Evolutionary conservation across 2,113 vertebrate genomes (phyloP).

Genomic region (Crotalus viridis): DNA sequence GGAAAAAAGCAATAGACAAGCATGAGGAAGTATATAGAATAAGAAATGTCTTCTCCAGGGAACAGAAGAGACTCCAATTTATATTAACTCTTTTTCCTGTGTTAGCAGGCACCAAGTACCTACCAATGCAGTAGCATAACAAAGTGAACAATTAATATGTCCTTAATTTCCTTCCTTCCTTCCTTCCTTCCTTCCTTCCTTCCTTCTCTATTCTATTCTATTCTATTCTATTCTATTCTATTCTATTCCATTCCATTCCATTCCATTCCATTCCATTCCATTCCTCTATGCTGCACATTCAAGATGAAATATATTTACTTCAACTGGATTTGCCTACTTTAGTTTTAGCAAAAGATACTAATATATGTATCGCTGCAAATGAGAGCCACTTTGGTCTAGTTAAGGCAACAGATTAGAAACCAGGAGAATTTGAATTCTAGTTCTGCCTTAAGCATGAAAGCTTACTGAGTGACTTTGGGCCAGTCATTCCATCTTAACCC

Average conservation of each 20-base stretch:
- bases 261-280: not conserved
- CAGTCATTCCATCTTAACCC: not conserved
- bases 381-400: not conserved
- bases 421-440: not conserved
- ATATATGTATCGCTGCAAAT: not conserved
- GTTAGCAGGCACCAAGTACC: not conserved
- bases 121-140: not conserved
- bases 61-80: not conserved
- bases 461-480: not conserved
- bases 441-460: not conserved
- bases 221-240: too few species aligned
- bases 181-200: not conserved
- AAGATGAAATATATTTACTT: not conserved
- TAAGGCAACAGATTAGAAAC: not conserved
- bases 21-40: not conserved
- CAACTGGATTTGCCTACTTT: not conserved
- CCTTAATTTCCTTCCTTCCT: not conserved
- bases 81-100: not conserved
- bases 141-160: not conserved
- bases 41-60: not conserved
- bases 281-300: not conserved
- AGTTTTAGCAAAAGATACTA: not conserved
- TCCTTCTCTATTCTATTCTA: not conserved
- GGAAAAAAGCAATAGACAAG: not conserved
- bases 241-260: not conserved